Evolutionary conservation across 2,888 invertebrate species (phyloP), one percentile per base, ranked within the genome.

Genomic region (Drosophila paranaensis): DNA sequence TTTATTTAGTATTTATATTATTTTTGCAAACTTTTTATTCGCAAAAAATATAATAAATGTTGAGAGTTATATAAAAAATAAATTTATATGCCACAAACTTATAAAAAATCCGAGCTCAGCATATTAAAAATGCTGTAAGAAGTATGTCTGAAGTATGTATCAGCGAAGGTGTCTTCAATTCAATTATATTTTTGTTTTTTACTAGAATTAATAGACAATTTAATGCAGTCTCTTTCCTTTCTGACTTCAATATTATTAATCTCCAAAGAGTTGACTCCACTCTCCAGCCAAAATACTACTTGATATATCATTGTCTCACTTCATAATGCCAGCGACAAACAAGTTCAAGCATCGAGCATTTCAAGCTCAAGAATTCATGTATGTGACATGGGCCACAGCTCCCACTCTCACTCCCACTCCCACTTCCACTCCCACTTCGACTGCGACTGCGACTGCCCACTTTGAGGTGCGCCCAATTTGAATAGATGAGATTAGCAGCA

Each of bases 401-500:
- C 8, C 40, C 16, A 43, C 20, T 20, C n/a, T n/a, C n/a, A n/a
- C n/a, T n/a, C 27, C 27, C 3, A 27, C 27, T 27, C 27, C 27
- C 2, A 27, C 27, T 27, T n/a, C 43, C 6, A 8, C 20, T 6
- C 27, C 27, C 3, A 27, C 27, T 27, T 4, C 27, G 4, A 27
- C 27, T 27, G 2, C 43, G 11, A 8, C 20, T 6, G 9, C 13
- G 50, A 48, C 54, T 37, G 67, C 30, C 65, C 30, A 20, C 20
- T 13, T 35, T 14, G 27, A 57, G 65, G 48, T 58, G 58, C 65
- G 71, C 71, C 76, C 79, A 82, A 89, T 87, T 84, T 79, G 82
- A 74, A 76, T 89, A 77, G 79, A 79, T 60, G 74, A 74, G 85
- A 84, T 89, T 89, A 89, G 88, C 64, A 53, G 39, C 50, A 37